Evolutionary conservation across 2,888 invertebrate species (phyloP), one percentile per base, ranked within the genome.

Genomic region (Caenorhabditis sp.): DNA sequence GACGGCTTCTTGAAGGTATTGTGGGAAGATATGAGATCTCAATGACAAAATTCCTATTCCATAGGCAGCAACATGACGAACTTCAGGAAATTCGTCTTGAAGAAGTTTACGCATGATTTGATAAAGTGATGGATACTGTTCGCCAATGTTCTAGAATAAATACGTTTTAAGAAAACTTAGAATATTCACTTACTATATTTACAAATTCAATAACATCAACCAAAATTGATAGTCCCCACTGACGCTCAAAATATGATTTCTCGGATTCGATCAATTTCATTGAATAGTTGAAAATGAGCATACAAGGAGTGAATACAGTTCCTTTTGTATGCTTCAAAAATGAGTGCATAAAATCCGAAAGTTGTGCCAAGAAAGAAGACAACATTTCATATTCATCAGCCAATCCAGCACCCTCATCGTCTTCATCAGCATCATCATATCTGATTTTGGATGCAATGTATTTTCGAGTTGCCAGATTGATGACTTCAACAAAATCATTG

Each of bases 201-300:
- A 54, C 69, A 88, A 92, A 94, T 89, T 96, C 97, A 83, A 99
- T 93, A 20, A 97, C 92, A 89, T 99, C 99, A 88, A 99, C 99
- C 88, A 97, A 96, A 64, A 97, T 93, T 89, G 99, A 99, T 31
- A 99, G 90, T 12, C 94, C 95, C 97, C 97, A 99, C 89, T 99
- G 99, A 71, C 93, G 92, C 89, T 99, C 97, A 17, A 95, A 92
- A 92, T 94, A 95, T 0, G 94, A 92, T 80, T 95, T 91, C 57
- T 97, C 91, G 78, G 92, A 92, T 88, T 99, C 96, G 86, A 99
- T 94, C 85, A 93, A 67, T 14, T 81, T 79, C 43, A 81, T 49
- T 38, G 76, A 63, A 17, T 59, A 50, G 7, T 59, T 58, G 27
- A 78, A 56, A 8, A 63, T 25, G 43, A 63, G n/a, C 25, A 59